Evolutionary conservation across 2,797 vertebrate genomes (phyloP).

Genomic region (Buceros bicornis): DNA sequence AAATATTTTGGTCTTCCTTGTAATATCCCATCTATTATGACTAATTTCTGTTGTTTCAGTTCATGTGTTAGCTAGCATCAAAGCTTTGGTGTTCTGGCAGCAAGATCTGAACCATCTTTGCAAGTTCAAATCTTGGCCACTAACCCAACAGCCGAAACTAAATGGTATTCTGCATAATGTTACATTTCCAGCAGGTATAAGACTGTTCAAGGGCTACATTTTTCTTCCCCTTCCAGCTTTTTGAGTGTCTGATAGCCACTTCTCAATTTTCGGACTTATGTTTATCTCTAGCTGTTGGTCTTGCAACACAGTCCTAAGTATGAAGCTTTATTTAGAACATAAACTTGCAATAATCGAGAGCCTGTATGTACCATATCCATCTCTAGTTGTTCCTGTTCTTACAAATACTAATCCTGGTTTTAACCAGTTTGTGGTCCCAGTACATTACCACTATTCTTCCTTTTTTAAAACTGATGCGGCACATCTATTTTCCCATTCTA

Average conservation of each 20-base stretch:
- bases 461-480: background rate
- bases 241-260: background rate
- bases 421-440: background rate
- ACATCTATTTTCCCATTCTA: background rate
- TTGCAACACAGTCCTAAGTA: background rate
- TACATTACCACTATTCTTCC: background rate
- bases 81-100: background rate
- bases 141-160: background rate
- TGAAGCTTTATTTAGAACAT: background rate
- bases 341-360: background rate
- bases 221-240: background rate
- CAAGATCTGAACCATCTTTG: background rate
- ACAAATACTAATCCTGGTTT: background rate
- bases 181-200: background rate
- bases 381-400: background rate
- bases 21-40: background rate
- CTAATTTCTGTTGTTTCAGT: background rate
- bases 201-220: background rate
- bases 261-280: background rate
- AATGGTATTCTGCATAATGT: background rate
- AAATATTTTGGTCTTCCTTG: background rate
- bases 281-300: background rate
- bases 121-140: background rate
- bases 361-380: background rate
- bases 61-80: background rate